These are phyloP conservation scores for Olivierus martensii DNA, from an alignment of 1,140 invertebrate genomes.

Conservation along the genomic window DNA sequence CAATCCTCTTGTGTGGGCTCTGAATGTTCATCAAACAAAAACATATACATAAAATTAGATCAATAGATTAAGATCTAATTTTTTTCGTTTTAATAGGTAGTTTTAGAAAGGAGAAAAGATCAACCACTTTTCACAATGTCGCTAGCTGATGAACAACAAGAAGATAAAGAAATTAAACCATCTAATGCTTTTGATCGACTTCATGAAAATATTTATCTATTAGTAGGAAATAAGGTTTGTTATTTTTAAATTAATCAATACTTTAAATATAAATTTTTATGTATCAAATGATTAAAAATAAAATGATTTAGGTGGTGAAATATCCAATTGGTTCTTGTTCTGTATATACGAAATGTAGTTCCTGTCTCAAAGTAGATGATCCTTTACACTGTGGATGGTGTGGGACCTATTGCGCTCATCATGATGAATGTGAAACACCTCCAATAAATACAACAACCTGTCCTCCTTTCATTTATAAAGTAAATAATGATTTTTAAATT, in stretches of 20 bases:
- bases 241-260: background rate
- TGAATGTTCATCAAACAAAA: no score
- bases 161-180: slow-evolving; percentile 1
- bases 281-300: no score
- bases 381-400: slow-evolving; percentile 31
- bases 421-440: slow-evolving; percentile 21
- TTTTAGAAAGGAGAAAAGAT: slow-evolving; percentile 3
- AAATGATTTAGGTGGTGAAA: slow-evolving; percentile 22
- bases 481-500: no score
- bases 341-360: slow-evolving; percentile 24
- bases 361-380: slow-evolving; percentile 24
- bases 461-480: slow-evolving; percentile 17
- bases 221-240: slow-evolving; percentile 17
- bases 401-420: slow-evolving; percentile 19
- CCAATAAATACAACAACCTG: slow-evolving; percentile 12
- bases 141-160: background rate
- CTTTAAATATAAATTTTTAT: no score
- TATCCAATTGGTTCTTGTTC: slow-evolving; percentile 26
- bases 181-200: slow-evolving; percentile 19
- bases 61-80: background rate
- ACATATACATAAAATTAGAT: no score
- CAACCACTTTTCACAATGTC: background rate
- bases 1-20: no score
- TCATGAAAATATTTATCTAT: slow-evolving; percentile 19
- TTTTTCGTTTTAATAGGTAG: background rate